phyloP scores from a whole-genome alignment of 2,113 vertebrate species.

The Varanus komodoensis region DNA sequence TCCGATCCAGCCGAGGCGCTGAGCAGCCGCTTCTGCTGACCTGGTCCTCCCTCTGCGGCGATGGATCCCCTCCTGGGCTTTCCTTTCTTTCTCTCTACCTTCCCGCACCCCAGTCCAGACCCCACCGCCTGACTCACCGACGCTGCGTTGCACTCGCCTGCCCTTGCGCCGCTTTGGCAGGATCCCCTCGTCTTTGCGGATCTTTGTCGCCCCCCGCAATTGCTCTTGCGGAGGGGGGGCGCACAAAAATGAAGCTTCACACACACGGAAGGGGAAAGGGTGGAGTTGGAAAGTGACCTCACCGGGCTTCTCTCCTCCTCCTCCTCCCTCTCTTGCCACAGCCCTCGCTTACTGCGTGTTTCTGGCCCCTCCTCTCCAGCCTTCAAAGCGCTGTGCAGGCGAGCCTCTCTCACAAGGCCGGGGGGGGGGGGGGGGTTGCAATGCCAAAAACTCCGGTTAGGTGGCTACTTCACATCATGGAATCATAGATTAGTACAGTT shows the following conservation, averaged over 20 bases:
- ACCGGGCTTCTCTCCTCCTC: background rate
- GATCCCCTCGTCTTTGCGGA: background rate
- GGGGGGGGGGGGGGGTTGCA: no score
- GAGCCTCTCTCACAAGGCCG: background rate
- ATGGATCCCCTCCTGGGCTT: background rate
- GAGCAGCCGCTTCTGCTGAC: no score
- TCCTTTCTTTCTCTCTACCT: background rate
- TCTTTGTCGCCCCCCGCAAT: background rate
- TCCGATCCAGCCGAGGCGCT: no score
- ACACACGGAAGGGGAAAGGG: background rate
- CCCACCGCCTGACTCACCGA: background rate
- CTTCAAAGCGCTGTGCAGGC: background rate
- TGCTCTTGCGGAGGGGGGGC: background rate
- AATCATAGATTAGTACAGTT: no score
- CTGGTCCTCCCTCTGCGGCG: no score
- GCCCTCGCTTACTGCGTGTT: background rate
- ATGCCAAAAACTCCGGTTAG: background rate
- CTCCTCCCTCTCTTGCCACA: background rate
- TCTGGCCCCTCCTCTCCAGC: background rate
- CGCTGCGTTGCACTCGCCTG: background rate
- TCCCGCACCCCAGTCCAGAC: background rate
- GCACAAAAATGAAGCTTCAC: background rate
- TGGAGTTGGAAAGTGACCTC: constrained; percentile 22
- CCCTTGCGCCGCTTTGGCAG: background rate
- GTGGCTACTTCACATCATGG: no score